These are phyloP conservation scores for Nyctalus aviator DNA, from an alignment of 2,797 vertebrate species.

Conservation along the genomic window DNA sequence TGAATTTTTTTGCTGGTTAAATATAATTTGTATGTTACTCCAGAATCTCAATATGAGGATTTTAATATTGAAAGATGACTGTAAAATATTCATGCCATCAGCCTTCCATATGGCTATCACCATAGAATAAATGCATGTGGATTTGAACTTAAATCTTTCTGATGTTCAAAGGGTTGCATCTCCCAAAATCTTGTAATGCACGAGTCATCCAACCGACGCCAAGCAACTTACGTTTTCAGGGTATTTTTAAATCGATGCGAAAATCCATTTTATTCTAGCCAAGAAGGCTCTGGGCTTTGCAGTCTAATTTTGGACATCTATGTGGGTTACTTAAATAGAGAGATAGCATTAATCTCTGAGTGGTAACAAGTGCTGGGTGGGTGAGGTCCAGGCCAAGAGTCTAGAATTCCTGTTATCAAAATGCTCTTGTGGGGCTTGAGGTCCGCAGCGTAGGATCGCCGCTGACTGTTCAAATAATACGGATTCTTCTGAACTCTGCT, in stretches of 20 bases:
- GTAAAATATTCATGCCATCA: constrained; percentile 80
- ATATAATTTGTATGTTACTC: constrained; percentile 75
- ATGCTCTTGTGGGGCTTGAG: constrained; percentile 82
- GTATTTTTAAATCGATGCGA: constrained; percentile 79
- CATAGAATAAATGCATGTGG: constrained; percentile 77
- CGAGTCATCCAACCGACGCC: constrained; percentile 67
- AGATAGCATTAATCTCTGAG: constrained; percentile 92
- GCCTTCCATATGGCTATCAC: constrained; percentile 71
- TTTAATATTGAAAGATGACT: constrained; percentile 80
- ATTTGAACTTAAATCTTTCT: constrained; percentile 81
- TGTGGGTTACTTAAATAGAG: constrained; percentile 89
- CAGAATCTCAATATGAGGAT: constrained; percentile 76
- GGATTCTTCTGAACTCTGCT: constrained; percentile 79
- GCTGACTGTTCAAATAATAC: constrained; percentile 82
- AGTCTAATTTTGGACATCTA: constrained; percentile 89
- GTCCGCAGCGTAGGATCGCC: constrained; percentile 77
- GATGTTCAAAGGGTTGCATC: constrained; percentile 63
- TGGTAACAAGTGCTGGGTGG: constrained; percentile 85
- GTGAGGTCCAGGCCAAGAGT: constrained; percentile 82
- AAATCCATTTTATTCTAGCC: constrained; percentile 78
- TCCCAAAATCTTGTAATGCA: constrained; percentile 74
- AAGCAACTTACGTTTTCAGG: constrained; percentile 73
- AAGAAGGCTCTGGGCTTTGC: constrained; percentile 81
- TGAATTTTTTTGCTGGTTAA: constrained; percentile 83
- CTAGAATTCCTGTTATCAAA: constrained; percentile 89